Conservation (phyloP, 2,797 vertebrate genomes). For the Notoglanidium macrostoma region DNA sequence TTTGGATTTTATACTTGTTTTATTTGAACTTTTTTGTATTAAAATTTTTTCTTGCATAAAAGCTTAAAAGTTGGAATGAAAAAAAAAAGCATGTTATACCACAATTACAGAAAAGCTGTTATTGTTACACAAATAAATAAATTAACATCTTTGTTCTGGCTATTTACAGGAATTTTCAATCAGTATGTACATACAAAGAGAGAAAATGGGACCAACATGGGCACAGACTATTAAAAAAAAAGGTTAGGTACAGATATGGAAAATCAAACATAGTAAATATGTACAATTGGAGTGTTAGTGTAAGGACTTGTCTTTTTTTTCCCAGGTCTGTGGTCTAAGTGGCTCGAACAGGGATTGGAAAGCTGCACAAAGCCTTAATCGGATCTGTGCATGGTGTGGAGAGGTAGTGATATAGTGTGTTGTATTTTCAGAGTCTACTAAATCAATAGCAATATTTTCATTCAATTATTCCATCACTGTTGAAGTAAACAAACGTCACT, state of each 20-base stretch:
- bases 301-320: background rate
- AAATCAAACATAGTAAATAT: background rate
- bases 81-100: background rate
- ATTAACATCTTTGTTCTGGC: constrained; percentile 38
- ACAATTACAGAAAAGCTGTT: constrained; percentile 20
- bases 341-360: constrained; percentile 2
- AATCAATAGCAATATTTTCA: background rate
- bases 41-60: constrained; percentile 42
- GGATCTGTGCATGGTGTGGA: constrained; percentile 38
- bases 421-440: constrained; percentile 36
- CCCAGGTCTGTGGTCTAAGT: constrained; percentile 24
- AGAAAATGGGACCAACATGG: too few species aligned
- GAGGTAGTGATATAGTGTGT: constrained; percentile 51
- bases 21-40: constrained; percentile 1
- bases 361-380: constrained; percentile 43
- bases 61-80: constrained; percentile 23
- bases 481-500: background rate
- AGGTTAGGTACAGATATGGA: background rate
- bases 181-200: constrained; percentile 17
- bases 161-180: constrained; percentile 44
- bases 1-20: background rate
- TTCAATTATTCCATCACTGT: background rate
- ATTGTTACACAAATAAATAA: constrained; percentile 36
- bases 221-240: background rate
- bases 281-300: constrained; percentile 12